These are phyloP conservation scores for Pterocles burchelli DNA, from an alignment of 2,113 vertebrate genomes.

Conservation along the genomic window DNA sequence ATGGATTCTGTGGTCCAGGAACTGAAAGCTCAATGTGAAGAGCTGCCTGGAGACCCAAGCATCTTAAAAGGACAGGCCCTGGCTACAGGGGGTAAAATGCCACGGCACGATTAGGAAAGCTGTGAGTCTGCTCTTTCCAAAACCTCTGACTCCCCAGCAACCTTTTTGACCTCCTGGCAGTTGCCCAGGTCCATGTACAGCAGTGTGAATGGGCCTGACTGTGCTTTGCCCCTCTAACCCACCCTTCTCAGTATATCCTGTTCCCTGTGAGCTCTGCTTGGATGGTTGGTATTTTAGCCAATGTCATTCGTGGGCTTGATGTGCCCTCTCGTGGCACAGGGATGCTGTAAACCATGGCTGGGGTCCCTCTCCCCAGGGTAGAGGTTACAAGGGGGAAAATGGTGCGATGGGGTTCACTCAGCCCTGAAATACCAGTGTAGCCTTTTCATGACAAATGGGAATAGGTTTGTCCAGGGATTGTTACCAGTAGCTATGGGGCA, in stretches of 20 bases:
- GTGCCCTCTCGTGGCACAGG: background rate
- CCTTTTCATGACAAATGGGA: background rate
- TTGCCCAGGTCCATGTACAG: rapidly evolving
- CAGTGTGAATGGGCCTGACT: background rate
- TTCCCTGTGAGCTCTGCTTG: background rate
- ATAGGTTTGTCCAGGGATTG: background rate
- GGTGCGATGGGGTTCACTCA: background rate
- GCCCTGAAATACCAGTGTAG: rapidly evolving
- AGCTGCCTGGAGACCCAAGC: background rate
- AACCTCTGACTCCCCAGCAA: background rate
- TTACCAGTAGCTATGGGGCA: background rate
- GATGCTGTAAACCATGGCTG: background rate
- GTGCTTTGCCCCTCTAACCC: background rate
- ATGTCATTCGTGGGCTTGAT: background rate
- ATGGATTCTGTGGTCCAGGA: background rate
- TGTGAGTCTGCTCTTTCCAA: background rate
- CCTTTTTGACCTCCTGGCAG: background rate
- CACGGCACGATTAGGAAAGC: background rate
- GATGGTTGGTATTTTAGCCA: background rate
- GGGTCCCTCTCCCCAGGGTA: background rate
- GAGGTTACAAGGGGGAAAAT: background rate
- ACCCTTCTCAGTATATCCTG: background rate
- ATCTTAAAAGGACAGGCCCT: background rate
- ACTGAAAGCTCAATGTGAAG: background rate
- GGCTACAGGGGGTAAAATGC: background rate